Conservation (phyloP, 2,888 invertebrate species). For the Mylabris sibirica region DNA sequence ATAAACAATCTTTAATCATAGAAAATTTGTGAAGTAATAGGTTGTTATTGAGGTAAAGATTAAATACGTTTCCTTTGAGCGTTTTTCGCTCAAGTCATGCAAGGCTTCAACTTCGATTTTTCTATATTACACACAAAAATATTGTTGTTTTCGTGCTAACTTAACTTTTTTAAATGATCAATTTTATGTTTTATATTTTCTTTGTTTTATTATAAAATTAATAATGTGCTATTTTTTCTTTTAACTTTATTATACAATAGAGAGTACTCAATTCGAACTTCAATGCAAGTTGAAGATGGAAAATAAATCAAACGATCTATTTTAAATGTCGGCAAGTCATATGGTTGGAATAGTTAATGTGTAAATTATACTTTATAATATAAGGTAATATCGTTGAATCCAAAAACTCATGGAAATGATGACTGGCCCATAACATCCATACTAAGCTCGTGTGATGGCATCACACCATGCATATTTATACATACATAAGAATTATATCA, state of each 20-base stretch:
- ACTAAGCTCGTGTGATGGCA: slow-evolving; percentile 38
- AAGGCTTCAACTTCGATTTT: slow-evolving; percentile 29
- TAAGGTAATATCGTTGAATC: slow-evolving; percentile 46
- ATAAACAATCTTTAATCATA: slow-evolving; percentile 17
- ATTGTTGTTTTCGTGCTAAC: neutral
- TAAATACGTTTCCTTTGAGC: slow-evolving; percentile 22
- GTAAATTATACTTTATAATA: slow-evolving; percentile 54
- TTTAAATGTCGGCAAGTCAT: slow-evolving; percentile 34
- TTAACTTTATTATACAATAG: neutral
- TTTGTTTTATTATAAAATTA: neutral
- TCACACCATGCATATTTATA: slow-evolving; percentile 51
- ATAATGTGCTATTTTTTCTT: neutral
- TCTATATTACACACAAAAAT: slow-evolving; percentile 1
- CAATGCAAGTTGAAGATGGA: slow-evolving; percentile 18
- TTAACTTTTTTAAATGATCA: neutral
- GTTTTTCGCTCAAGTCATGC: slow-evolving; percentile 20
- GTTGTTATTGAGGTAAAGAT: slow-evolving; percentile 21
- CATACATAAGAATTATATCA: slow-evolving; percentile 48
- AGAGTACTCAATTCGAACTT: neutral
- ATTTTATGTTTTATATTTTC: neutral
- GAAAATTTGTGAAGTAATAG: slow-evolving; percentile 19
- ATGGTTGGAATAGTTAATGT: slow-evolving; percentile 49
- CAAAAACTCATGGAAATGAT: slow-evolving; percentile 32
- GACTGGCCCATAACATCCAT: slow-evolving; percentile 29
- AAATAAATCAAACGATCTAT: slow-evolving; percentile 33